Evolutionary conservation across 2,797 vertebrate species (phyloP).

Genomic region (Lindbergichthys nudifrons): DNA sequence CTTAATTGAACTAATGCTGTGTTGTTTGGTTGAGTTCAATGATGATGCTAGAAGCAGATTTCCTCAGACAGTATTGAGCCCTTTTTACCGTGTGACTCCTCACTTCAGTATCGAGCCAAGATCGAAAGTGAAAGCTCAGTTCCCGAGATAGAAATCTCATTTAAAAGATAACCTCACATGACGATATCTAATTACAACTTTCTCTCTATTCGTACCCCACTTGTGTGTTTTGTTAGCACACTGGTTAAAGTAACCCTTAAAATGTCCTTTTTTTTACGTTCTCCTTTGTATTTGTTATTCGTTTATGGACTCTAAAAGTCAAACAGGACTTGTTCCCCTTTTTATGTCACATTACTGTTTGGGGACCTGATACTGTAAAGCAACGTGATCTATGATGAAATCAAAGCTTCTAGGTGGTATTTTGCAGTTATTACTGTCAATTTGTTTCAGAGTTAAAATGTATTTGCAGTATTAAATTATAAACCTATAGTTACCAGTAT

Average conservation of each 20-base stretch:
- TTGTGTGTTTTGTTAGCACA: neutral
- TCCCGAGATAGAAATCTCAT: neutral
- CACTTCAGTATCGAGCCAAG: neutral
- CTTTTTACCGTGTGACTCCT: neutral
- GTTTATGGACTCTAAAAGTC: neutral
- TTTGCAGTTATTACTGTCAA: neutral
- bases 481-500: neutral
- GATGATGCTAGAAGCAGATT: neutral
- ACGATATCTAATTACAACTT: neutral
- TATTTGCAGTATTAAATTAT: neutral
- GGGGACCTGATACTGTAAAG: neutral
- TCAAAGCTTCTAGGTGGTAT: neutral
- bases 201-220: neutral
- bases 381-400: neutral
- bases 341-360: neutral
- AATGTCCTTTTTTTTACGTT: no score
- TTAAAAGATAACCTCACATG: neutral
- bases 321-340: constrained; percentile 7
- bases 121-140: neutral
- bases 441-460: neutral
- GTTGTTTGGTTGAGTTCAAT: neutral
- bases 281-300: no score
- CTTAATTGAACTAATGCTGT: no score
- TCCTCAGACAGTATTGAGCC: neutral
- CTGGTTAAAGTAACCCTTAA: neutral